A percentile compares a stretch with the other conserved stretches of the same genome.
Conservation (phyloP, 2,888 invertebrate species). For the Idaea straminata region DNA sequence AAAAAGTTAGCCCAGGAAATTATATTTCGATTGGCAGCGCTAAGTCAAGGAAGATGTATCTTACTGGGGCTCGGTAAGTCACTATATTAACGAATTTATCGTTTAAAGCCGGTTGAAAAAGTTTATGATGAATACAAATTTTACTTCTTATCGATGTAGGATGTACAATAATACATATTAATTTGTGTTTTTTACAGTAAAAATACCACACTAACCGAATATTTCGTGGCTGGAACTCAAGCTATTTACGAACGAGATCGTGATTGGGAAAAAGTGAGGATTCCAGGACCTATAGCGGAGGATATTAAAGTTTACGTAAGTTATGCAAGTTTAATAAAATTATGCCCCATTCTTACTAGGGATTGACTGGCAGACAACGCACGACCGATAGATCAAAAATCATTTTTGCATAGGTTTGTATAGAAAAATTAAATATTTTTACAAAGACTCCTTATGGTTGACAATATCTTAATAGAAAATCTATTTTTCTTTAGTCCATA, state of each 20-base stretch:
- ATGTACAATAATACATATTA: no score
- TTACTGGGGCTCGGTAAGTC: constrained; percentile 87
- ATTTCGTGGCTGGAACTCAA: constrained; percentile 88
- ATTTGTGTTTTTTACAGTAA: constrained; percentile 56
- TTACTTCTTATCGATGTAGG: neutral
- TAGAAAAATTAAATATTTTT: no score
- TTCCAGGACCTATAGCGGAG: constrained; percentile 90
- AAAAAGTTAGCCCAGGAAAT: constrained; percentile 87
- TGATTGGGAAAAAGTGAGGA: constrained; percentile 89
- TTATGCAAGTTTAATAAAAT: constrained; percentile 11
- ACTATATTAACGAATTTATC: neutral
- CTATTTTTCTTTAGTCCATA: no score
- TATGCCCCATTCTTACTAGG: neutral
- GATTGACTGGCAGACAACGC: no score
- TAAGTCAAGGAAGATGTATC: constrained; percentile 84
- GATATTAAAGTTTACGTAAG: constrained; percentile 90
- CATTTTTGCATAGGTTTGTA: no score
- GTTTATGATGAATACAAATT: neutral
- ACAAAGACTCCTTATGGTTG: no score
- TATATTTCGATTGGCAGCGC: constrained; percentile 89
- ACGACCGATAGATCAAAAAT: no score
- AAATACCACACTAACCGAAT: constrained; percentile 87
- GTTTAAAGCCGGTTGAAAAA: no score
- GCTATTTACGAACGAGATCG: constrained; percentile 89
- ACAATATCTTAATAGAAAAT: no score